Evolutionary conservation across 23 tunicate genomes (phyloP), one percentile per base, ranked within the genome.

Genomic region (Styela plicata): DNA sequence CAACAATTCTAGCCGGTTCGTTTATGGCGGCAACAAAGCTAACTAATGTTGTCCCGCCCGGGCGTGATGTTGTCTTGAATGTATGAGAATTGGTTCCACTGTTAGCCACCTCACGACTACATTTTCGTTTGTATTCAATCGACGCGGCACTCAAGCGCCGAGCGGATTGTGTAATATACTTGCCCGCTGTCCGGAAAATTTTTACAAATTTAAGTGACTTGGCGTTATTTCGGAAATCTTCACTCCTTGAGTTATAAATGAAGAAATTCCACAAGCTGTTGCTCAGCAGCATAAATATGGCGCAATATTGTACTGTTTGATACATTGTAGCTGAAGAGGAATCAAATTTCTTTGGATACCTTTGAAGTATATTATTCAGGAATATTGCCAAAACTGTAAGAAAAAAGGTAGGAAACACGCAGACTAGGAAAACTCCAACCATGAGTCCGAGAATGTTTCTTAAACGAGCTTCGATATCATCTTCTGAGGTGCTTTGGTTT

Each of bases 221-320:
- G 33, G 79, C 82, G 5, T 78, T 86, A 17, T 32, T 63, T 0
- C 90, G 76, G 61, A 91, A 91, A 17, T 91, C 90, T 63, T 36
- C 31, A 36, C 85, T 82, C 63, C 90, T 71, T 36, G 25, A 69
- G 76, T 63, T 91, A 79, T 91, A 91, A 34, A 91, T 86, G 61
- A 91, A 71, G 30, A 83, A 91, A 83, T 91, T 91, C 90, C 90
- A 91, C 69, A 91, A 53, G 57, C 97, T 86, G 83, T 91, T 91
- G 37, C 87, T 68, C n/a, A 91, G 71, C 22, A 91, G 26, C 19
- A 91, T 29, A 36, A 91, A 31, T 0, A 61, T 80, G 27, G 86
- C 85, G 33, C 79, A 77, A 30, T 74, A 86, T 68, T 86, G 87
- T 0, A 86, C 73, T 2, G 79, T 33, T 25, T 33, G 34, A 74